These are phyloP conservation scores for Mamestra brassicae DNA, from an alignment of 2,888 invertebrate genomes.

Conservation along the genomic window DNA sequence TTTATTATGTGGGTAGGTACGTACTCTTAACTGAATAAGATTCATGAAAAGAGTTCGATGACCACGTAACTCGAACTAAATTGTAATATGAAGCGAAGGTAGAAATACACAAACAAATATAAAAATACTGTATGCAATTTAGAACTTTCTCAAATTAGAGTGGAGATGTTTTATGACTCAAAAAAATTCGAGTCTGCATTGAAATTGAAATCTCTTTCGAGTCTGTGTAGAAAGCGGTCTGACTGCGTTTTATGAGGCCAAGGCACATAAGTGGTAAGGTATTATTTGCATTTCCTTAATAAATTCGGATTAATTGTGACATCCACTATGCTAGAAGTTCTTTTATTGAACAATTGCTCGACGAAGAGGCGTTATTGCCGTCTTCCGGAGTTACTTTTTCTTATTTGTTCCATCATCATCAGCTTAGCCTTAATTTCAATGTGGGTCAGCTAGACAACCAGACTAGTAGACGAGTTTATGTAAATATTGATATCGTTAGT, in stretches of 20 bases:
- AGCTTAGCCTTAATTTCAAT: conserved; percentile 13
- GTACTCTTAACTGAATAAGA: not conserved
- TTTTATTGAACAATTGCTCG: conserved; percentile 55
- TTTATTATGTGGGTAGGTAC: not conserved
- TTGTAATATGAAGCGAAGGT: not conserved
- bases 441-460: not conserved
- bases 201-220: conserved; percentile 17
- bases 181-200: conserved; percentile 18
- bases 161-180: conserved; percentile 18
- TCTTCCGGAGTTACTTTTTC: conserved; percentile 56
- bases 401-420: conserved; percentile 31
- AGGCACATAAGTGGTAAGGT: conserved; percentile 21
- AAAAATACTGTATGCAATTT: not conserved
- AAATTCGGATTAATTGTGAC: conserved; percentile 59
- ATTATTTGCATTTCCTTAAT: conserved; percentile 58
- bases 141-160: conserved; percentile 51
- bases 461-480: conserved; percentile 15
- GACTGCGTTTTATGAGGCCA: conserved; percentile 35
- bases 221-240: conserved; percentile 42
- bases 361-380: conserved; percentile 53
- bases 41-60: conserved; percentile 5
- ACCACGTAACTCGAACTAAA: not conserved
- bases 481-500: conserved; percentile 36
- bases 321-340: conserved; percentile 35
- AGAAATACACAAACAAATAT: conserved; percentile 11